Evolutionary conservation across 2,113 vertebrate genomes (phyloP).

Genomic region (Felis chaus): DNA sequence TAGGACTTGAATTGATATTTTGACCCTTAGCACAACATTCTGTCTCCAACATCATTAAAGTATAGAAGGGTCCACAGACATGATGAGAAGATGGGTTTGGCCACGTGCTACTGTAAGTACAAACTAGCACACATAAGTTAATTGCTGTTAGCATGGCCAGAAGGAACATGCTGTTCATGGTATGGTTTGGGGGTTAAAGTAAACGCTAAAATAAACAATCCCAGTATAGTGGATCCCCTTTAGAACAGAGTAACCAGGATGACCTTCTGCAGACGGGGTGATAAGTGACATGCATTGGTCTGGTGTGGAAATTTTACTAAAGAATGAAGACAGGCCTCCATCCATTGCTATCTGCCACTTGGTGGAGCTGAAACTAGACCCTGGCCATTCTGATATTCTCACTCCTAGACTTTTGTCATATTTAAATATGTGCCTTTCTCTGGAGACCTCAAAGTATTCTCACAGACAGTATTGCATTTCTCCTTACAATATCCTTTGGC

Average conservation of each 20-base stretch:
- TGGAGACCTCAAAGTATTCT: conserved; percentile 48
- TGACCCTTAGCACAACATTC: background rate
- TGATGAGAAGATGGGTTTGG: background rate
- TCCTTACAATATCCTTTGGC: conserved; percentile 55
- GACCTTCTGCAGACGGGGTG: background rate
- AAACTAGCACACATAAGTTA: background rate
- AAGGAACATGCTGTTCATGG: background rate
- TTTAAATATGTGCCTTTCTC: conserved; percentile 65
- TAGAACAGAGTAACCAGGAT: background rate
- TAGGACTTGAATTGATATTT: conserved; percentile 14
- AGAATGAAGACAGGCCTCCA: background rate
- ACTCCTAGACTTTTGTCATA: background rate
- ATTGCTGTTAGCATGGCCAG: background rate
- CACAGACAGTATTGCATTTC: conserved; percentile 56
- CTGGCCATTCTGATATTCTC: background rate
- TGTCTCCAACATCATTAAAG: background rate
- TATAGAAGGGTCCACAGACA: background rate
- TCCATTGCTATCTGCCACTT: background rate
- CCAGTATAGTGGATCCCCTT: background rate
- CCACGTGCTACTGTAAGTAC: background rate
- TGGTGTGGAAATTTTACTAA: background rate
- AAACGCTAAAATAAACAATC: background rate
- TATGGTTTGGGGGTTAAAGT: background rate
- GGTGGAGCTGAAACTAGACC: conserved; percentile 33
- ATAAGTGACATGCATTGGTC: background rate